These are phyloP conservation scores for Mya arenaria DNA, from an alignment of 1,140 invertebrate genomes.

Conservation along the genomic window DNA sequence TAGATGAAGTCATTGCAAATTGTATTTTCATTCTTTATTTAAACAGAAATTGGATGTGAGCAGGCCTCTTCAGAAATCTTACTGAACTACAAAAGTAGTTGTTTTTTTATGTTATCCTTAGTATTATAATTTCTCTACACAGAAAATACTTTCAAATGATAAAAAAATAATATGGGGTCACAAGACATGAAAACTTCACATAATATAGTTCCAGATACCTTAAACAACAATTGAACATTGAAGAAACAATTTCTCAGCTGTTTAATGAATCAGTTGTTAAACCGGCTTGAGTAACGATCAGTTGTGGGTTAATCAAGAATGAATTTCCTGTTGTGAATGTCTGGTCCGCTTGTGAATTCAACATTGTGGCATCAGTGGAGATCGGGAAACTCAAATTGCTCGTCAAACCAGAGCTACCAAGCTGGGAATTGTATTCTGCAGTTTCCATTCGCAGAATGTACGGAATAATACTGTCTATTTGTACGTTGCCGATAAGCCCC, in stretches of 20 bases:
- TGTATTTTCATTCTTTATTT: too few relatives aligned
- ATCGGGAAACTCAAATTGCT: conserved; percentile 8
- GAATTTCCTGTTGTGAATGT: conserved; percentile 33
- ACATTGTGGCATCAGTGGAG: conserved; percentile 30
- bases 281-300: conserved; percentile 46
- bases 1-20: too few relatives aligned
- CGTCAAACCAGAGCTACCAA: conserved; percentile 69
- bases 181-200: too few relatives aligned
- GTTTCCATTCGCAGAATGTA: conserved; percentile 92
- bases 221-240: not conserved
- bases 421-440: conserved; percentile 79
- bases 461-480: conserved; percentile 95
- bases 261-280: conserved; percentile 35
- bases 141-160: too few relatives aligned
- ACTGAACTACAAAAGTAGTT: too few relatives aligned
- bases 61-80: too few relatives aligned
- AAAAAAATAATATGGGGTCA: too few relatives aligned
- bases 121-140: too few relatives aligned
- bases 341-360: conserved; percentile 25
- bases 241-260: conserved; percentile 26
- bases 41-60: too few relatives aligned
- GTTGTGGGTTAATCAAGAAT: conserved; percentile 41
- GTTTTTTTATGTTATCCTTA: too few relatives aligned
- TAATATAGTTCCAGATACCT: too few relatives aligned
- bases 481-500: conserved; percentile 94